A percentile compares a stretch with the other conserved stretches of the same genome.
Conservation (phyloP, 2,888 invertebrate species). For the Agrochola circellaris region DNA sequence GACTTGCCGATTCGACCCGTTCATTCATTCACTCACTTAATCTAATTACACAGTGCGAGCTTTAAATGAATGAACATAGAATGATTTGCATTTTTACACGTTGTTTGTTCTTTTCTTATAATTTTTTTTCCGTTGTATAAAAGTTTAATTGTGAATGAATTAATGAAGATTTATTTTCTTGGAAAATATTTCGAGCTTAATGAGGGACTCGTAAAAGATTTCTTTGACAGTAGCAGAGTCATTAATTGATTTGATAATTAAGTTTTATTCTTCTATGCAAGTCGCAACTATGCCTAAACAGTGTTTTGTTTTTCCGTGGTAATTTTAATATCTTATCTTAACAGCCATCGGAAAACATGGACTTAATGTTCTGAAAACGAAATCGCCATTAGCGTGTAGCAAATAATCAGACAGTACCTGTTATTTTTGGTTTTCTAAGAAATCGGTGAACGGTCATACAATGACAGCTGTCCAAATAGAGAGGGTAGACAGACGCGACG, state of each 20-base stretch:
- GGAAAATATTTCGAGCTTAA: slow-evolving; percentile 4
- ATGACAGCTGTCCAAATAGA: too few relatives aligned
- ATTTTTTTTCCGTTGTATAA: slow-evolving; percentile 36
- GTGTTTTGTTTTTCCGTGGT: background rate
- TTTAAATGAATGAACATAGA: slow-evolving; percentile 76
- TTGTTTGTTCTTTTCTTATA: slow-evolving; percentile 53
- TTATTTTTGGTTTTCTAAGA: too few relatives aligned
- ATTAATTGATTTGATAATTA: background rate
- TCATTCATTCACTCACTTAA: slow-evolving; percentile 77
- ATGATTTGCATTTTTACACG: slow-evolving; percentile 75
- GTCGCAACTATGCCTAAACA: background rate
- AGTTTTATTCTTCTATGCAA: background rate
- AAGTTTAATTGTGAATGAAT: slow-evolving; percentile 48
- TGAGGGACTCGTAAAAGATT: background rate
- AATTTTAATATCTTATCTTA: background rate
- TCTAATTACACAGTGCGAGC: slow-evolving; percentile 76
- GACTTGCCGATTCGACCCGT: slow-evolving; percentile 70
- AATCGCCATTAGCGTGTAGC: background rate
- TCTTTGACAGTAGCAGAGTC: background rate
- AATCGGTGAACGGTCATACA: too few relatives aligned
- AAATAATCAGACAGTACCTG: background rate
- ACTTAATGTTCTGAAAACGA: background rate
- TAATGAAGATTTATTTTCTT: slow-evolving; percentile 59
- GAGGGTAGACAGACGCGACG: too few relatives aligned
- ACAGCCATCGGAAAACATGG: background rate